A percentile compares a stretch with the other conserved stretches of the same genome.
Conservation (phyloP, 1,140 invertebrate species). For the Aporrectodea caliginosa region DNA sequence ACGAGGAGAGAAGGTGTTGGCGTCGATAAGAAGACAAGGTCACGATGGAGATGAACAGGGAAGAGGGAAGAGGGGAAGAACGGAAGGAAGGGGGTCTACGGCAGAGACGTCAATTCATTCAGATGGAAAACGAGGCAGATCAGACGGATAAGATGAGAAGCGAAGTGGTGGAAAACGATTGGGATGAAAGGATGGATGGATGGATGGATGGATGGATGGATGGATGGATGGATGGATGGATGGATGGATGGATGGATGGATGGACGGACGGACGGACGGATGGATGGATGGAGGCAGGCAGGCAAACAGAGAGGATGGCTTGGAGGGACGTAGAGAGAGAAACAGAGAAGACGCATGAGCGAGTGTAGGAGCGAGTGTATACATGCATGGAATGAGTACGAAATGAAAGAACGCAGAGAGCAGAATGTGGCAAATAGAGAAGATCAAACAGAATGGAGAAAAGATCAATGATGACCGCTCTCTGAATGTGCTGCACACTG, state of each 20-base stretch:
- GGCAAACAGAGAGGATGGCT: too few species aligned
- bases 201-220: not conserved
- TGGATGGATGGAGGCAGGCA: not conserved
- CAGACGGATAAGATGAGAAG: not conserved
- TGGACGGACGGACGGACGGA: not conserved
- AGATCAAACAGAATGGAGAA: too few species aligned
- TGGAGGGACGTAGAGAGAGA: too few species aligned
- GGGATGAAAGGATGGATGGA: not conserved
- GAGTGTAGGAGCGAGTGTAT: not conserved
- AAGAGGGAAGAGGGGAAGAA: not conserved
- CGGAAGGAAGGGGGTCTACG: not conserved
- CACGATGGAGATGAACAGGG: not conserved
- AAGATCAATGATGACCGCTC: too few species aligned
- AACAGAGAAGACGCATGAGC: too few species aligned
- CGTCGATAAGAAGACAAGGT: not conserved
- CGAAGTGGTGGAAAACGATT: not conserved
- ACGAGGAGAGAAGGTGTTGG: not conserved
- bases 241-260: not conserved
- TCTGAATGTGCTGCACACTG: too few species aligned
- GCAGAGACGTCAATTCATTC: too few species aligned
- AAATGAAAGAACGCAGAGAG: too few species aligned
- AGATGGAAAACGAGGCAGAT: too few species aligned
- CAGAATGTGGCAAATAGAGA: too few species aligned
- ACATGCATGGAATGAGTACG: not conserved
- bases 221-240: not conserved